These are phyloP conservation scores for Megaceryle maxima DNA, from an alignment of 2,113 vertebrate species.

Conservation along the genomic window DNA sequence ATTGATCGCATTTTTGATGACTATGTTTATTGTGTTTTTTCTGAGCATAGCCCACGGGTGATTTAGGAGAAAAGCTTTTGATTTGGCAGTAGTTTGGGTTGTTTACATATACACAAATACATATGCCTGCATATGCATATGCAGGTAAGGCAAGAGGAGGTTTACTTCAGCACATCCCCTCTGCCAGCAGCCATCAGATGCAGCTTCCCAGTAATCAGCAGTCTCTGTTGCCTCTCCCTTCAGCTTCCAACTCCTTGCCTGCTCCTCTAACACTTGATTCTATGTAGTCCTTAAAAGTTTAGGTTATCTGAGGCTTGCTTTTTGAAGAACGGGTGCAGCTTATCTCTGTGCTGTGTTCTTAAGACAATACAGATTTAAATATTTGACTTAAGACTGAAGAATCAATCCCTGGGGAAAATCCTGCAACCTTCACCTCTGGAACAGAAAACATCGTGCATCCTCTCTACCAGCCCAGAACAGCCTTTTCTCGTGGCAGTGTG, in stretches of 20 bases:
- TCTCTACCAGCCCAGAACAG: background rate
- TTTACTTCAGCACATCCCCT: background rate
- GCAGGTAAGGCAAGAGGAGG: background rate
- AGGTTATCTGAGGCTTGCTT: background rate
- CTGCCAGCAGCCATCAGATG: background rate
- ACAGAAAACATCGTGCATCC: background rate
- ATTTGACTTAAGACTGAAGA: background rate
- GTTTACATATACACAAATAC: background rate
- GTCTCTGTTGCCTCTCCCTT: background rate
- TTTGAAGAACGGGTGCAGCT: background rate
- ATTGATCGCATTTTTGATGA: background rate
- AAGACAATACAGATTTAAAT: background rate
- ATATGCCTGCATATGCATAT: background rate
- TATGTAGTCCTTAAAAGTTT: background rate
- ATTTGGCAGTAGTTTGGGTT: background rate
- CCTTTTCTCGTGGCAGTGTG: background rate
- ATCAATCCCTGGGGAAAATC: background rate
- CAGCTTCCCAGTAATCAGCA: background rate
- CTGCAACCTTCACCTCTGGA: background rate
- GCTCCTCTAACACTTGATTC: background rate
- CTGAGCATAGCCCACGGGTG: background rate
- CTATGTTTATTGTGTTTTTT: conserved; percentile 1
- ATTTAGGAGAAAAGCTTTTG: background rate
- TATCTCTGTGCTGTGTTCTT: background rate
- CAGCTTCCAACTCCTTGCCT: background rate